Evolutionary conservation across 2,113 vertebrate genomes (phyloP), one percentile per base, ranked within the genome.

Genomic region (Centrocercus urophasianus): DNA sequence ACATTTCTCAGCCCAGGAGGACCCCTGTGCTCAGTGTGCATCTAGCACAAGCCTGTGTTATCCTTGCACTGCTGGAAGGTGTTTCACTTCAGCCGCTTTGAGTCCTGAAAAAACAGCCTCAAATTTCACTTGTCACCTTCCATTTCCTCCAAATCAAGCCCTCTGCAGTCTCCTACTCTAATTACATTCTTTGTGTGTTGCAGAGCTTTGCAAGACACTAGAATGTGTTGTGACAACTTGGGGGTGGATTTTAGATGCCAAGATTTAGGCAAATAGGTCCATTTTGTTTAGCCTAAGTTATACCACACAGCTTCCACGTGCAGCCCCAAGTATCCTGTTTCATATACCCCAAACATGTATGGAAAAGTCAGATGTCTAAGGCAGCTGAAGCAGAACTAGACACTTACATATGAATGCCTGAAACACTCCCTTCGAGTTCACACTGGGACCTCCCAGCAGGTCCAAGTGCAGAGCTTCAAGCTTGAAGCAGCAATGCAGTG

Each of bases 1-100:
- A 21, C 77, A 86, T 65, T 65, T 65, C 74, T 69, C 61, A 47
- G 86, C 80, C 83, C 92, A 86, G 73, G 88, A 88, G 83, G 65
- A 52, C 88, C 47, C 48, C 42, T 81, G 76, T 20, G 21, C 20
- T 50, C 65, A 45, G 22, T 15, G 27, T 20, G 63, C 45, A 54
- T 8, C 60, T 71, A 74, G 11, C 6, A 64, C 84, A 69, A 4
- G 4, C 27, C 56, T 88, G 34, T 54, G 45, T 60, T 36, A 73
- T 50, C 83, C 83, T 95, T 92, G 89, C 34, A 18, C 32, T 45
- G 42, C 60, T n/a, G 38, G 17, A 30, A 77, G 20, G 28, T 8
- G 9, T 77, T 88, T 80, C 60, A 88, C 47, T 52, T 67, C 70
- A 45, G 6, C 17, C 52, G 66, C 21, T 56, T 27, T 24, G 36